Base-by-base conservation (phyloP, 1,140 invertebrate species). In the Drosophila aff. region DNA sequence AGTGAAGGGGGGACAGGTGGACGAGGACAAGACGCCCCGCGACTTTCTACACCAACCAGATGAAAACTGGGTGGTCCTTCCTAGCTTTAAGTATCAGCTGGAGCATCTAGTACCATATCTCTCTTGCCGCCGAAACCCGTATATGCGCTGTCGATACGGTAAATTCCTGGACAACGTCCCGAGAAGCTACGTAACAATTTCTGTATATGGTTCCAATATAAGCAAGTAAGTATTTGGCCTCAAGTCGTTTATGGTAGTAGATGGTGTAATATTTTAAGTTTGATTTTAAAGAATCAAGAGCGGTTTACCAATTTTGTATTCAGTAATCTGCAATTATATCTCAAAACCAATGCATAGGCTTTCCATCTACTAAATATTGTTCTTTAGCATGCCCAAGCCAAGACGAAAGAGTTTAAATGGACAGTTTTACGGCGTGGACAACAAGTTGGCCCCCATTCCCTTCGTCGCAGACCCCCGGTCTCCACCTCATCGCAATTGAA, bases 401-500 rank as follows among this genome's bases (percentile, higher is more conserved):
- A 63, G 84, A 50, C 63, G 81, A 16, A 91, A 82, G 41, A 71
- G 74, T 8, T 36, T 91, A 4, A 91, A 84, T 55, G 89, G 89
- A 0, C 65, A 91, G 44, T 91, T 91, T 26, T 91, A 89, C 63
- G 83, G 89, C 0, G 73, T 82, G 6, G 89, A 91, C 46, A 76
- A 80, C 57, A 91, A 91, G 55, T 59, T 91, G 21, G 89, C 89
- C 2, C 89, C 89, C 3, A 77, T 89, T 53, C 89, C 89, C 1
- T 47, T 40, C 1, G 55, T 68, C 10, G 60, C 38, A 3, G 89
- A 82, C 71, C 83, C 81, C 1, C 65, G 79, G 2, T 36, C 38
- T 7, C 46, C 65, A 8, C 10, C 23, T 2, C 31, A 47, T n/a
- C 36, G 6, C 49, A 71, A 46, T 36, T 41, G 38, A 58, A 50